Conservation (phyloP, 1,140 invertebrate genomes). For the Asobara japonica region DNA sequence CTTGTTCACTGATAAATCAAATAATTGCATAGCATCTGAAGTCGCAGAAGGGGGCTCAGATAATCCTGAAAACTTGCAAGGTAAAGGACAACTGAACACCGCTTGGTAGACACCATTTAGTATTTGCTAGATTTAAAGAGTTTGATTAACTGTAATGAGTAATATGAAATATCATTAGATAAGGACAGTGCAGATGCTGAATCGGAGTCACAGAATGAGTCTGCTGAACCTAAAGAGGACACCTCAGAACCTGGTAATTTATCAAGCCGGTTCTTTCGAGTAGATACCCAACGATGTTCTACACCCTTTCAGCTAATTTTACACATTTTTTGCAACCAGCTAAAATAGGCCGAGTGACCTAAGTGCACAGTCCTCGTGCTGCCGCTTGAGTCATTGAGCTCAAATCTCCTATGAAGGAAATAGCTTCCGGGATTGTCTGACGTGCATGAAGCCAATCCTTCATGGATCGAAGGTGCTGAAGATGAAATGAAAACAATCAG, state of each 20-base stretch:
- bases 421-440: no score
- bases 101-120: background rate
- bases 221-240: slow-evolving; percentile 20
- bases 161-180: slow-evolving; percentile 12
- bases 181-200: slow-evolving; percentile 28
- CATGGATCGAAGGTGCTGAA: no score
- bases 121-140: no score
- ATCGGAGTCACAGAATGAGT: slow-evolving; percentile 32
- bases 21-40: background rate
- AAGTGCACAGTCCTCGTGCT: no score
- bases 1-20: background rate
- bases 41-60: background rate
- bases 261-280: background rate
- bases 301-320: no score
- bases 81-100: background rate
- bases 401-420: no score
- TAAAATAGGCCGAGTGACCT: no score
- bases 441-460: no score
- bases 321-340: background rate
- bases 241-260: background rate
- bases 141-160: background rate
- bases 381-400: no score
- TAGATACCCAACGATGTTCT: no score
- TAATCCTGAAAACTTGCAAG: background rate
- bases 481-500: no score